A percentile compares a stretch with the other conserved stretches of the same genome.
Conservation (phyloP, 1,140 invertebrate species). For the Mycetomoellerius zeteki region DNA sequence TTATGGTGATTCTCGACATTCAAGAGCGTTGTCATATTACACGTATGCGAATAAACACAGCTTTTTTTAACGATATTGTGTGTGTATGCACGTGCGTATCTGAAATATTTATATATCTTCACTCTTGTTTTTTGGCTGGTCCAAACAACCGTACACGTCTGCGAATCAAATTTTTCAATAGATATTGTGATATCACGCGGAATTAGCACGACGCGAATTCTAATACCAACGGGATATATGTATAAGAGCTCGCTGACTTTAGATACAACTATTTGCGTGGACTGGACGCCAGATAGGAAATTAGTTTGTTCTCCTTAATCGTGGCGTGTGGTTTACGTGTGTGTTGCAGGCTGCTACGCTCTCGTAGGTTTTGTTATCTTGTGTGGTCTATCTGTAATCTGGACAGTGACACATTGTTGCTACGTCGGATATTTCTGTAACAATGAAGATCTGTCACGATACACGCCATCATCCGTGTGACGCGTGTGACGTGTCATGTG, state of each 20-base stretch:
- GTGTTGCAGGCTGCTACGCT: conserved; percentile 9
- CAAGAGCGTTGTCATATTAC: background rate
- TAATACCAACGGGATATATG: conserved; percentile 21
- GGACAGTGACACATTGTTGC: conserved; percentile 65
- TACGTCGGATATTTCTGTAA: conserved; percentile 60
- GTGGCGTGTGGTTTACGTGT: conserved; percentile 57
- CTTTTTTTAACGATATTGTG: conserved; percentile 6
- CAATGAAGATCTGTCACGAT: conserved; percentile 61
- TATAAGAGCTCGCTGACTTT: conserved; percentile 31
- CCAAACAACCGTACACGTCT: background rate
- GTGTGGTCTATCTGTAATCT: conserved; percentile 52
- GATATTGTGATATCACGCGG: background rate
- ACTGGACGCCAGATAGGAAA: conserved; percentile 49
- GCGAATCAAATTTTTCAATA: background rate
- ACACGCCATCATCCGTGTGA: conserved; percentile 26
- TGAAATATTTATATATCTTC: background rate
- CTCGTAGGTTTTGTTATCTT: conserved; percentile 61
- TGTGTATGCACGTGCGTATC: background rate
- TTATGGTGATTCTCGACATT: background rate
- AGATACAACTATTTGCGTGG: conserved; percentile 52
- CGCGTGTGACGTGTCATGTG: conserved; percentile 8
- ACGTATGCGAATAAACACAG: background rate
- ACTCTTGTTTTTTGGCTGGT: background rate
- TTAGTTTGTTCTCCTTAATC: conserved; percentile 60
- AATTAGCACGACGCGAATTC: background rate